Percentiles rank a stretch among this genome's conserved stretches.
Conservation (phyloP, 1,140 invertebrate genomes). For the Andricus grossulariae region DNA sequence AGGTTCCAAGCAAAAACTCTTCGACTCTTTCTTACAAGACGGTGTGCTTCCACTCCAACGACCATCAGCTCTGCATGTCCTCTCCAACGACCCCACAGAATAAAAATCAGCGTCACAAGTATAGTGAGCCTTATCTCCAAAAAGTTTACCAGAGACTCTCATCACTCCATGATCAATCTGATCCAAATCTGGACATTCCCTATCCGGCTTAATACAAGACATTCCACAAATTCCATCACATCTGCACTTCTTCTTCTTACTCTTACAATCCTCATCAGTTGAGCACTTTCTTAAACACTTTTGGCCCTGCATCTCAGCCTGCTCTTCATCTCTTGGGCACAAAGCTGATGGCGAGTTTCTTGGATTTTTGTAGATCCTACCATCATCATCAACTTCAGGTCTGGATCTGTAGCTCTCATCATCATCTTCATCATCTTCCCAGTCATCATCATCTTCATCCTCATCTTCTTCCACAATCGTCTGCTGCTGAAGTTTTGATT, state of each 20-base stretch:
- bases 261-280: slow-evolving; percentile 96
- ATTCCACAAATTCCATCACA: slow-evolving; percentile 97
- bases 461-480: slow-evolving; percentile 67
- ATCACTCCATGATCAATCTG: slow-evolving; percentile 85
- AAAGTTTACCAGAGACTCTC: slow-evolving; percentile 83
- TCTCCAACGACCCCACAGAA: slow-evolving; percentile 89
- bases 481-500: slow-evolving; percentile 68
- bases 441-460: slow-evolving; percentile 78
- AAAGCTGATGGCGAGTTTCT: slow-evolving; percentile 89
- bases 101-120: slow-evolving; percentile 90
- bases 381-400: slow-evolving; percentile 82
- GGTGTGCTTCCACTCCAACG: slow-evolving; percentile 93
- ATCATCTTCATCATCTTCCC: slow-evolving; percentile 78
- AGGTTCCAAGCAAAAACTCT: slow-evolving; percentile 89
- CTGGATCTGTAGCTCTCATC: slow-evolving; percentile 78
- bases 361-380: slow-evolving; percentile 90
- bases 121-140: slow-evolving; percentile 88
- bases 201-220: slow-evolving; percentile 97
- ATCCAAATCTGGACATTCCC: slow-evolving; percentile 87
- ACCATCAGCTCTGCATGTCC: slow-evolving; percentile 93
- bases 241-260: slow-evolving; percentile 96
- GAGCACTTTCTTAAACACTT: slow-evolving; percentile 95
- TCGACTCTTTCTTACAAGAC: slow-evolving; percentile 91
- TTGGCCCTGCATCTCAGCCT: slow-evolving; percentile 81
- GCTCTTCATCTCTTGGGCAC: slow-evolving; percentile 88